Percentiles rank a stretch among this genome's conserved stretches.
Conservation (phyloP, 2,113 vertebrate species). For the Lepidothrix coronata region DNA sequence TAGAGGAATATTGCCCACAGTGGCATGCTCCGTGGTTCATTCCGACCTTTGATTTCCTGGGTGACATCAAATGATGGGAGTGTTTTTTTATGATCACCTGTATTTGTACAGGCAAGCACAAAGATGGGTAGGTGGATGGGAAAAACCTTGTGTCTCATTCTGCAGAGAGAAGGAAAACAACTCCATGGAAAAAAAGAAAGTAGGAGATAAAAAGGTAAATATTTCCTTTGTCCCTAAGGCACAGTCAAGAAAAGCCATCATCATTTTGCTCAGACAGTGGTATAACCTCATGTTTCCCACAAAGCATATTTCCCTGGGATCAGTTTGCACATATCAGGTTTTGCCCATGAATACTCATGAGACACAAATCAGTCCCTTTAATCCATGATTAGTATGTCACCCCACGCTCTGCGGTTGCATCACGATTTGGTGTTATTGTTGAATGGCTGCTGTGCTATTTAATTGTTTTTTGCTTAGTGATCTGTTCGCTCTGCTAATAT, state of each 20-base stretch:
- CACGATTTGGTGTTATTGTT: conserved; percentile 67
- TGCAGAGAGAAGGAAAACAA: not conserved
- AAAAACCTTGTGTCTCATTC: not conserved
- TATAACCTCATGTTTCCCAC: conserved; percentile 24
- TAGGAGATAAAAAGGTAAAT: conserved; percentile 12
- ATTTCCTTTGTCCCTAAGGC: conserved; percentile 15
- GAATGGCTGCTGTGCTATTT: conserved; percentile 67
- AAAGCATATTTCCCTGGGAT: not conserved
- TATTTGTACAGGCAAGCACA: not conserved
- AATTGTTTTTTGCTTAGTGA: conserved; percentile 73
- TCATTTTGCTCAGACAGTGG: conserved; percentile 9
- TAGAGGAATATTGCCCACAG: not conserved
- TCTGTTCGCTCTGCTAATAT: conserved; percentile 59
- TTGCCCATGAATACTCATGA: conserved; percentile 65
- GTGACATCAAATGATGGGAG: not conserved
- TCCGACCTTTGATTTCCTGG: not conserved
- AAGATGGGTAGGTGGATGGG: not conserved
- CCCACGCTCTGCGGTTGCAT: conserved; percentile 49
- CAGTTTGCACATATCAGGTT: conserved; percentile 45
- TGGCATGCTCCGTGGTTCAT: not conserved
- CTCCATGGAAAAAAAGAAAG: not conserved
- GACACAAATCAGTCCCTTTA: conserved; percentile 57
- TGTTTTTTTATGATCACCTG: not conserved
- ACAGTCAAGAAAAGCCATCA: conserved; percentile 14
- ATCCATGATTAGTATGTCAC: conserved; percentile 50